Evolutionary conservation across 2,113 vertebrate species (phyloP), one percentile per base, ranked within the genome.

Genomic region (Thunnus thynnus): DNA sequence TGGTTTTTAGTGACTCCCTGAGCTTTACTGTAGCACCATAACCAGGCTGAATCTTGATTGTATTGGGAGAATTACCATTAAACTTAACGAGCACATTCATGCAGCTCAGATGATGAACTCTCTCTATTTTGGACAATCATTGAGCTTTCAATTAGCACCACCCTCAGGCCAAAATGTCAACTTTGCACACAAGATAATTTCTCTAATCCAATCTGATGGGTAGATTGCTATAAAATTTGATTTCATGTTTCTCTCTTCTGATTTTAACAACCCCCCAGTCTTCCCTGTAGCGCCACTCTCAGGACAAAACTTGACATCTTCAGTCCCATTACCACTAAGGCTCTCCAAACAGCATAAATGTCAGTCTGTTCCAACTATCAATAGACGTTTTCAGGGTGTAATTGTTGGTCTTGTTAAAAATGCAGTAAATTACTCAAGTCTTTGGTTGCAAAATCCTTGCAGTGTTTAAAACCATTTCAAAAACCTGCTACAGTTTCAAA

Each of bases 331-430:
- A 17, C 16, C 46, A 58, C 58, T 25, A 64, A 82, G 2, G 3
- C 20, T 57, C 22, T 32, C 17, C 30, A 82, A 73, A 73, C 36
- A 73, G 56, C 3, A 68, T 2, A 72, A 54, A 65, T 3, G 13
- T 51, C 51, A 56, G 4, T 48, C 47, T 70, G 17, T 41, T 63
- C 51, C 30, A 63, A 0, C 3, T 14, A 20, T 17, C 27, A 51
- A 44, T 61, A 13, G 30, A 61, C 8, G 2, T 46, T 47, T 14
- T 62, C 48, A 50, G 36, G 54, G n/a, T 67, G 47, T 72, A 57
- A 80, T 22, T 65, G 78, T 68, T 50, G 76, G 67, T 63, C 76
- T 60, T 48, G 64, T 68, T 81, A 25, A 75, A 22, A 69, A 62
- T 7, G 22, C 50, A 32, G 47, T 51, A 2, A 3, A 48, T 54